Conservation (phyloP, 2,113 vertebrate species). For the Dendropsophus ebraccatus region DNA sequence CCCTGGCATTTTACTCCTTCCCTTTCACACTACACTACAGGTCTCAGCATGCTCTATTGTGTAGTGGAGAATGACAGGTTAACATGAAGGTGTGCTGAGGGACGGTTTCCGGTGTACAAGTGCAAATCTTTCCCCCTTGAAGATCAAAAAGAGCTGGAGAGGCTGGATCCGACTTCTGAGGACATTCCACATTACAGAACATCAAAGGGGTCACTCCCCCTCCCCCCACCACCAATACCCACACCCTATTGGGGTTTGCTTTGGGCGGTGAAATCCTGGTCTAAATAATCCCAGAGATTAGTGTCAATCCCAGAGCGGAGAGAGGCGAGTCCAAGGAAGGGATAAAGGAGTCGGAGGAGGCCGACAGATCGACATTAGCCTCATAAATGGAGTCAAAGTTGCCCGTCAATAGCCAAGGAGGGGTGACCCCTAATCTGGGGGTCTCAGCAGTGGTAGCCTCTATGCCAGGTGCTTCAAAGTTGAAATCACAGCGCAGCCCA, state of each 20-base stretch:
- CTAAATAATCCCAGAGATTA: conserved; percentile 33
- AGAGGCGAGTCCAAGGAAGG: background rate
- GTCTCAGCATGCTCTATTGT: background rate
- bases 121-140: conserved; percentile 5
- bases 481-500: no score
- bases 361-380: background rate
- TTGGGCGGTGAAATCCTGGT: conserved; percentile 32
- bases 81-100: background rate
- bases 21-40: background rate
- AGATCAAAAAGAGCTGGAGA: conserved; percentile 35
- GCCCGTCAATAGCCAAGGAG: background rate
- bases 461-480: no score
- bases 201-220: conserved; percentile 44
- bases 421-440: background rate
- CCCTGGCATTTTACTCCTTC: background rate
- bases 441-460: background rate
- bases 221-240: conserved; percentile 22
- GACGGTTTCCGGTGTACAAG: background rate
- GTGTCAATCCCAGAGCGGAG: conserved; percentile 7
- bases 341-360: background rate
- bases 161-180: conserved; percentile 28
- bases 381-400: background rate
- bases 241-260: conserved; percentile 50
- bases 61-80: background rate
- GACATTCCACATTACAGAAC: conserved; percentile 46